Evolutionary conservation across 1,140 invertebrate genomes (phyloP).

Genomic region (Thaumetopoea pityocampa): DNA sequence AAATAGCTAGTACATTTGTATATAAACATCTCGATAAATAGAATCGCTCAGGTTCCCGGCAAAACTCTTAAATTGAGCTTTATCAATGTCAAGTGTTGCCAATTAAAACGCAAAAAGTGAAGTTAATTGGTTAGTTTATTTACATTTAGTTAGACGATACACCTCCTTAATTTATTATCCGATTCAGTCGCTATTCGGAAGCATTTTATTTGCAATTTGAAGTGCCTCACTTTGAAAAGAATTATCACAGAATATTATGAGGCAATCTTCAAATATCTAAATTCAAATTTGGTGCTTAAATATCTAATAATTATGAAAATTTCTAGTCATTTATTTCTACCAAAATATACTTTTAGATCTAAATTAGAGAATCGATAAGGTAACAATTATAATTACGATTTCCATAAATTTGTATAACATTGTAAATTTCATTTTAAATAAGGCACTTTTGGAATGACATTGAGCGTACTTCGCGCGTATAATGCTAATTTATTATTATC

Average conservation of each 20-base stretch:
- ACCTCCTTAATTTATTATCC: slow-evolving; percentile 20
- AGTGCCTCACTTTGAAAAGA: slow-evolving; percentile 65
- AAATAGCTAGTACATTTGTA: background rate
- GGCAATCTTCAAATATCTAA: slow-evolving; percentile 55
- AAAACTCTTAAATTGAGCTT: too few species aligned
- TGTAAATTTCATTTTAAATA: slow-evolving; percentile 20
- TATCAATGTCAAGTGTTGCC: slow-evolving; percentile 3
- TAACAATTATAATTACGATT: slow-evolving; percentile 2
- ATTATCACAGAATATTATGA: slow-evolving; percentile 72
- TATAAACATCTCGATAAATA: background rate
- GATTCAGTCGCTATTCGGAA: slow-evolving; percentile 28
- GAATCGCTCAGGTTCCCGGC: background rate
- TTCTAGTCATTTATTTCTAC: slow-evolving; percentile 19
- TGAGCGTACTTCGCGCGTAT: slow-evolving; percentile 32
- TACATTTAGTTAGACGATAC: slow-evolving; percentile 19
- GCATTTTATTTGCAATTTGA: slow-evolving; percentile 44
- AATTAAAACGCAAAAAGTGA: slow-evolving; percentile 4
- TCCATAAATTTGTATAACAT: slow-evolving; percentile 18
- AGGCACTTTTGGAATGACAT: slow-evolving; percentile 68
- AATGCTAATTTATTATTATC: slow-evolving; percentile 22
- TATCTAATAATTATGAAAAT: slow-evolving; percentile 17
- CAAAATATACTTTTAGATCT: slow-evolving; percentile 30
- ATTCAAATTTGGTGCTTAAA: slow-evolving; percentile 43
- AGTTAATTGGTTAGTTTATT: slow-evolving; percentile 20
- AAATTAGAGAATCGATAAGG: slow-evolving; percentile 21